These are phyloP conservation scores for Eupsittula cactorum DNA, from an alignment of 2,113 vertebrate genomes.

Conservation along the genomic window DNA sequence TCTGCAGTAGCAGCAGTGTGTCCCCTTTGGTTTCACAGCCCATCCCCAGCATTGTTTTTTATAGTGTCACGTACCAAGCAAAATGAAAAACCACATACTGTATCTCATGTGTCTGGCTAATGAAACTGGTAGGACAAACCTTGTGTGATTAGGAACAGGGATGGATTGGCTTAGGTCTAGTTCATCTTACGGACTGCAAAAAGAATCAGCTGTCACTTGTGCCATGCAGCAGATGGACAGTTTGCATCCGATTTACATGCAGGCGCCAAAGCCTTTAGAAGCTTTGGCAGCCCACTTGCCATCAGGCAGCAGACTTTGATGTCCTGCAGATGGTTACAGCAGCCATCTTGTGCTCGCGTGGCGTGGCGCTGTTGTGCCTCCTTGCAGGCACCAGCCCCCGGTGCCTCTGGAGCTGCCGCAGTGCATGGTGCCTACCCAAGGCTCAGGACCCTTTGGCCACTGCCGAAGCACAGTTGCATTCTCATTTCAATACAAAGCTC, in stretches of 20 bases:
- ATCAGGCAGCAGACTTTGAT: slow-evolving; percentile 84
- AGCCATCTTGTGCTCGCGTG: slow-evolving; percentile 73
- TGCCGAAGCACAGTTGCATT: neutral
- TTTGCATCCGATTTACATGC: slow-evolving; percentile 84
- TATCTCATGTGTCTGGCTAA: slow-evolving; percentile 81
- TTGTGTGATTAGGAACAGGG: slow-evolving; percentile 79
- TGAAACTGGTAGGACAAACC: slow-evolving; percentile 81
- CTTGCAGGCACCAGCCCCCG: slow-evolving; percentile 8
- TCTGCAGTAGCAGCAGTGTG: slow-evolving; percentile 79
- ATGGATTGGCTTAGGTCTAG: slow-evolving; percentile 81
- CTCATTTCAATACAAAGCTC: slow-evolving; percentile 16
- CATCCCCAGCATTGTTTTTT: slow-evolving; percentile 76
- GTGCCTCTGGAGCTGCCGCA: slow-evolving; percentile 43
- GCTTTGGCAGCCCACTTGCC: slow-evolving; percentile 82
- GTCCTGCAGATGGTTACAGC: slow-evolving; percentile 82
- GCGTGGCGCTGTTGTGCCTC: slow-evolving; percentile 64
- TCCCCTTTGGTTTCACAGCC: slow-evolving; percentile 79
- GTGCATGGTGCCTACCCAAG: neutral
- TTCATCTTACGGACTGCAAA: slow-evolving; percentile 83
- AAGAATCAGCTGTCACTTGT: slow-evolving; percentile 86
- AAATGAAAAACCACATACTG: slow-evolving; percentile 79
- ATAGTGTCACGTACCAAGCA: slow-evolving; percentile 74
- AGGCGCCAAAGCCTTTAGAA: slow-evolving; percentile 86
- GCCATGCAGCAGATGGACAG: slow-evolving; percentile 87
- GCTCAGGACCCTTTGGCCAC: neutral